These are phyloP conservation scores for Agonopterix alstromeriana DNA, from an alignment of 2,888 invertebrate genomes.

Conservation along the genomic window DNA sequence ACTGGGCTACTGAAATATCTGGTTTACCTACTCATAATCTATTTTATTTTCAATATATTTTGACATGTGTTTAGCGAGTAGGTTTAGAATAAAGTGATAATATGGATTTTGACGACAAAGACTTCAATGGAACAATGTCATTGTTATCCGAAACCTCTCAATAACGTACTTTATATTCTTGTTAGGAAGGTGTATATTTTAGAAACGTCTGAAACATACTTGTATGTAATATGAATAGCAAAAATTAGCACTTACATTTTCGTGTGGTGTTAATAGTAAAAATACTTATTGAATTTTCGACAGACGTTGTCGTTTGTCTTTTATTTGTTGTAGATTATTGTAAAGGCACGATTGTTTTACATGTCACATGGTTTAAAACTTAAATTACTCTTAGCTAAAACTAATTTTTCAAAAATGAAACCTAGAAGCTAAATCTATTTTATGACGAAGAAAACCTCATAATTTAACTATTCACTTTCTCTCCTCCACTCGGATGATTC, in stretches of 20 bases:
- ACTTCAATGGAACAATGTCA: conserved; percentile 17
- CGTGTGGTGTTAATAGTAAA: conserved; percentile 35
- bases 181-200: not conserved
- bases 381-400: no score
- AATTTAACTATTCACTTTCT: no score
- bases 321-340: conserved; percentile 25
- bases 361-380: not conserved
- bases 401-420: no score
- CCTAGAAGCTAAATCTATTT: no score
- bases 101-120: conserved; percentile 30
- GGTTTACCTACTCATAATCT: conserved; percentile 9
- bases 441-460: no score
- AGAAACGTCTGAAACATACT: not conserved
- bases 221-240: conserved; percentile 21
- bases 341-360: conserved; percentile 32
- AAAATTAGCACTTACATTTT: conserved; percentile 33
- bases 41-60: conserved; percentile 11
- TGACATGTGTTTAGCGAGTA: conserved; percentile 15
- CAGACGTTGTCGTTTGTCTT: conserved; percentile 34
- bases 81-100: conserved; percentile 30
- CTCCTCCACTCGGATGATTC: no score
- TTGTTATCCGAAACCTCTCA: conserved; percentile 2
- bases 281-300: conserved; percentile 26
- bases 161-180: not conserved
- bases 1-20: no score